Conservation (phyloP, 1,140 invertebrate species). For the Diabrotica virgifera region DNA sequence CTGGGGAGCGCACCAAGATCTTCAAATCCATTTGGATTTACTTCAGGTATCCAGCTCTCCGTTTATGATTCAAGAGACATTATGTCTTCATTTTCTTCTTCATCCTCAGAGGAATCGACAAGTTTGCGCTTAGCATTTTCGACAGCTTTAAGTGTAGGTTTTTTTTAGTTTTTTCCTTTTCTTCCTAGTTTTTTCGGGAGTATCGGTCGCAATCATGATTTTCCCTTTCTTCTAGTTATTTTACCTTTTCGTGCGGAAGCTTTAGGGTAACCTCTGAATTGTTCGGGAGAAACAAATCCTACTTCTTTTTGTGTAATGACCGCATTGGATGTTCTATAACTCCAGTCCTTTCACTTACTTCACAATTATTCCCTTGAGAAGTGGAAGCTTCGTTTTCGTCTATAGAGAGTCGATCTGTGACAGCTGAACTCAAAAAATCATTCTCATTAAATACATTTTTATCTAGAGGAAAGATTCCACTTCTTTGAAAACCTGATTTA, state of each 20-base stretch:
- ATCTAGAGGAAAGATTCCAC: constrained; percentile 9
- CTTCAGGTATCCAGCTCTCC: constrained; percentile 13
- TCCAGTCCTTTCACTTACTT: background rate
- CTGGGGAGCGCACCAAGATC: constrained; percentile 9
- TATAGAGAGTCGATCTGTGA: too few relatives aligned
- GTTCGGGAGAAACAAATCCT: background rate
- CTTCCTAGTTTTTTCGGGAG: constrained; percentile 4
- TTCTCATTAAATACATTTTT: background rate
- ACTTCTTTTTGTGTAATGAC: constrained; percentile 1
- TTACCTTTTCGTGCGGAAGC: constrained; percentile 8
- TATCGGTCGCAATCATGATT: constrained; percentile 12
- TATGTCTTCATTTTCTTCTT: constrained; percentile 5
- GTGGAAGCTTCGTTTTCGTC: too few relatives aligned
- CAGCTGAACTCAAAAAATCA: constrained; percentile 6
- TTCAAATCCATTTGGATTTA: constrained; percentile 13
- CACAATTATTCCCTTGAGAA: background rate
- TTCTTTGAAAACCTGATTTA: constrained; percentile 1
- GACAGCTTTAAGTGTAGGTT: background rate
- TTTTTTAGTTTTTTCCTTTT: constrained; percentile 6
- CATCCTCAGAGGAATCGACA: constrained; percentile 13
- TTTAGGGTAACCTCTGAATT: constrained; percentile 8
- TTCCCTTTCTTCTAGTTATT: constrained; percentile 10
- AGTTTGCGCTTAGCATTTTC: constrained; percentile 11
- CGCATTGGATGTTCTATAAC: background rate
- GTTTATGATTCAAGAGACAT: background rate